Evolutionary conservation across 2,888 invertebrate genomes (phyloP), one percentile per base, ranked within the genome.

Genomic region (Orthosia gracilis): DNA sequence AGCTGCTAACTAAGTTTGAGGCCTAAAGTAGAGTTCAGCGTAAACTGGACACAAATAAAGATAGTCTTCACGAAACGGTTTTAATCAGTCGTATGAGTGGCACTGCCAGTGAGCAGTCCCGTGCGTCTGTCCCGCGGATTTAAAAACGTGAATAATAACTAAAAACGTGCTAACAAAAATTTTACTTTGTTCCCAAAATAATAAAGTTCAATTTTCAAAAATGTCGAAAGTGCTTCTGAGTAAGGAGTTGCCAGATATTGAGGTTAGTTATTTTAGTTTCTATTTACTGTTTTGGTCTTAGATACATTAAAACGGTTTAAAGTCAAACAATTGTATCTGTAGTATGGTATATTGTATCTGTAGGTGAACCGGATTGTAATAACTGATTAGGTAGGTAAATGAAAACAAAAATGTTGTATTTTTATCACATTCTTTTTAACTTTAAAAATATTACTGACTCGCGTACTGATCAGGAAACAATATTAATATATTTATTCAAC

Each of bases 161-260:
- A 69, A 67, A 71, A 75, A 54, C 65, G 57, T 63, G 72, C n/a
- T 17, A 52, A 2, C 45, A 45, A 62, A 74, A 81, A 82, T 55
- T 54, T 7, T 3, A 65, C 74, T 69, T 74, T 71, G 54, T 63
- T 21, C 1, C 31, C 59, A 1, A 23, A 64, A 7, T 0, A 0
- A 47, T 66, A 74, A 69, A 66, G 74, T 72, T 83, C 57, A 74
- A 81, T 73, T 86, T 87, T 87, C 82, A 21, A 93, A 84, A 69
- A 96, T 96, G 97, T 92, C 97, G 69, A 97, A 97, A 87, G 93
- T 93, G 77, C 83, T 96, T 82, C 86, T 98, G 66, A 98, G 98
- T 92, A 97, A 97, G 89, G 98, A 98, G 90, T 90, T 98, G 77
- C 98, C 98, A 3, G 98, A 98, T 93, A 98, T 98, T 89, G 98